Base-by-base conservation (phyloP, 2,797 vertebrate genomes). In the Pantherophis alleghaniensis region DNA sequence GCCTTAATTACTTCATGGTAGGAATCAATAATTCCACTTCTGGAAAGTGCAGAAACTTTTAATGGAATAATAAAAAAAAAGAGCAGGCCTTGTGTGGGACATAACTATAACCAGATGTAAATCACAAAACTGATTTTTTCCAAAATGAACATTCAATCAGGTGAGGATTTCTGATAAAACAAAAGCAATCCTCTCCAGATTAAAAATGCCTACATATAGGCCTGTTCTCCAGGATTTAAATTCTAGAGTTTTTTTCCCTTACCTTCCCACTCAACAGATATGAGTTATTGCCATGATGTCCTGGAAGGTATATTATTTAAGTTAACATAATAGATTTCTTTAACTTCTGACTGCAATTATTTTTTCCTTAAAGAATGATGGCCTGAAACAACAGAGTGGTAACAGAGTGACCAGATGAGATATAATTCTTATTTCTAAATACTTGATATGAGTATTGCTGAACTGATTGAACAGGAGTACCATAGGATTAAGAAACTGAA, bases 1-100 rank as follows among this genome's bases (percentile, higher is more conserved):
- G 92, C 86, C 86, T 90, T 91, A 91, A 93, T 88, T 86, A 88
- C 28, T 91, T 59, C 89, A 88, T 18, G 56, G 63, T 60, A 63
- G 74, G 61, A 91, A 79, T 88, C 55, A 53, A 63, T 37, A 86
- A 91, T 88, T 88, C 55, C 59, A 90, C 32, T 86, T 88, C 92
- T 93, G 42, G 28, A 79, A 88, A 88, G 60, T 56, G 32, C 61
- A 57, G 7, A 91, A 16, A 32, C 1, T 12, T 53, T 89, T 89
- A 87, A 26, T 74, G 89, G 79, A 87, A 87, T 93, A 56, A 79
- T n/a, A n/a, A 88, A 88, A 37, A 24, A 89, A 87, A 47, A 32
- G 12, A 4, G 16, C 37, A 90, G 32, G 16, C 2, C 60, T 93
- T 10, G 61, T 74, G 55, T 28, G 32, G 92, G 22, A 47, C 79